Evolutionary conservation across 92 coral and sea anemone genomes (phyloP), one percentile per base, ranked within the genome.

Genomic region (Bergia sp.): DNA sequence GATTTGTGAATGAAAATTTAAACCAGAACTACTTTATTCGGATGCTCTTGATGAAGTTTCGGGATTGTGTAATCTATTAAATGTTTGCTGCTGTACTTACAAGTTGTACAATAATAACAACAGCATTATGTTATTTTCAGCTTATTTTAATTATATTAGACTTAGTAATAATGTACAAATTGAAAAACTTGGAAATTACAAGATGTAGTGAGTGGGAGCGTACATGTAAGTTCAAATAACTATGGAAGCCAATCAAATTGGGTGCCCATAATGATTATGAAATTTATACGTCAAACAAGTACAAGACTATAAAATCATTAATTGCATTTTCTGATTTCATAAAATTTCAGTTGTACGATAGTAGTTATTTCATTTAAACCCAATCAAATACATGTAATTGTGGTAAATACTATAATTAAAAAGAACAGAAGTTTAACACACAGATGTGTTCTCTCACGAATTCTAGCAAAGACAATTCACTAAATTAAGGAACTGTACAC

Each of bases 121-220:
- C 72, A 65, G 72, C 72, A 65, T 65, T 65, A 65, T 65, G 72
- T 65, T 65, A 65, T 65, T 65, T 65, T 65, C 72, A 65, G 72
- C 72, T 65, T 65, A 65, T 65, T 65, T 65, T 65, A 65, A 65
- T 29, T 29, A 29, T 65, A 65, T 65, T 65, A 65, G 72, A 65
- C 72, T 65, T 65, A 65, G 72, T 65, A 65, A 65, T 65, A 65
- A 65, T 65, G 72, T 10, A 65, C 72, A 65, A 65, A 65, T 65
- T 65, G 72, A 65, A 65, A 65, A 65, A 65, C 0, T 0, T 64
- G 71, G 71, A 64, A 64, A 64, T 64, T 64, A 64, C 71, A 64
- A 64, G 71, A 64, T 64, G 71, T 64, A 64, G 71, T 64, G 71
- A 64, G 71, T 64, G 71, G 71, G 71, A 64, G 71, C 29, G 29